Base-by-base conservation (phyloP, 2,113 vertebrate species). In the Eublepharis macularius region DNA sequence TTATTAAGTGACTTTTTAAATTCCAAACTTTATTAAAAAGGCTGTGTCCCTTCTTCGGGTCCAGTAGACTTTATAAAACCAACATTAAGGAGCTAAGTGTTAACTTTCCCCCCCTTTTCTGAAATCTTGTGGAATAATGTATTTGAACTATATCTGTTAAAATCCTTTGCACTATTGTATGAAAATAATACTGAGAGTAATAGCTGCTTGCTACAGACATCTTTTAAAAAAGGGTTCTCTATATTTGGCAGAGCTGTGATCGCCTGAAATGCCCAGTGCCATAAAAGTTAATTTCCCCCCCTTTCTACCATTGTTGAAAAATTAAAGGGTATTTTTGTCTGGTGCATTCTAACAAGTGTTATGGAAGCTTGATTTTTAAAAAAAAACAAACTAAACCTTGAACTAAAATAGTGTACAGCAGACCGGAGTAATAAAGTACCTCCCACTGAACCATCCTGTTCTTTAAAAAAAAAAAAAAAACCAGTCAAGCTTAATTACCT, bases 1-100 rank as follows among this genome's bases (percentile, higher is more conserved):
- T 96, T 94, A 95, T 94, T 90, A 93, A 95, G 94, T 93, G 94
- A 95, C 93, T 96, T 96, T 97, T 95, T 94, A 41, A 86, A 95
- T 95, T 94, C 95, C 90, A 88, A 78, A 89, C 87, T 96, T 96
- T 95, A 96, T 96, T 96, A 96, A 96, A 80, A 94, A 94, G 92
- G 93, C 80, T 41, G 90, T 89, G 89, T 93, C 93, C 95, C 94
- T 86, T 93, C 94, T 93, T 90, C 92, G 47, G 89, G 84, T 92
- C 86, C 88, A 91, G 73, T 76, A 24, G 73, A 95, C 84, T 96
- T 89, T 92, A 32, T 94, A 60, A 91, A 17, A 77, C 34, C 66
- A 85, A 74, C 32, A 49, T 8, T 43, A 43, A 74, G 66, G 16
- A 76, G 69, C 51, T 70, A 47, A 51, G 34, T 60, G 41, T 80